Evolutionary conservation across 2,113 vertebrate genomes (phyloP), one percentile per base, ranked within the genome.

Genomic region (Megaceryle maxima): DNA sequence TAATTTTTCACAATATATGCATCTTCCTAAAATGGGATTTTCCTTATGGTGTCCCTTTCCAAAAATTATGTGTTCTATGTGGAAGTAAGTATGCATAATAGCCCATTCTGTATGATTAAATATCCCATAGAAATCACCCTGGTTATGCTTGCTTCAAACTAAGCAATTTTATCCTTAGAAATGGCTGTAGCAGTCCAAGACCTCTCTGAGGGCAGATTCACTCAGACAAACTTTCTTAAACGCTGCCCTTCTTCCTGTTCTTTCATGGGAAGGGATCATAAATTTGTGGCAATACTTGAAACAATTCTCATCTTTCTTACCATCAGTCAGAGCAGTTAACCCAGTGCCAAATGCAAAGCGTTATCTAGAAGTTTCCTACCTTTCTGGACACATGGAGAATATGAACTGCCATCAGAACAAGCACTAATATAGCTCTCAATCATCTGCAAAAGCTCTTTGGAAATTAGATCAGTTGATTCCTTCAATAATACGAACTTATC

Each of bases 171-270:
- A 10, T 26, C 16, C 17, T 33, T n/a, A 81, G 28, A 22, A 66
- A 26, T 6, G 17, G 1, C 18, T 76, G 31, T 4, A 35, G 29
- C n/a, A 80, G 41, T 53, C 24, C 59, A 53, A 83, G 28, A 44
- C 4, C 3, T 11, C 3, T 11, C 11, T 0, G 0, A 50, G 60
- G 67, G 22, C 3, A 16, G 37, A 70, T 66, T 28, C 13, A 77
- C 3, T 5, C 37, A 66, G n/a, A 51, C 3, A 50, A 85, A 29
- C 3, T 51, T 37, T 37, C 4, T 35, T 13, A 41, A 70, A 14
- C 10, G 55, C 21, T 28, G 37, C 70, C 3, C 19, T 67, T 43
- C 14, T 83, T 55, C 21, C 41, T 60, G 4, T 18, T 43, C 56
- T 78, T 84, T 72, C 51, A 68, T 15, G 3, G 1, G 3, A 60